phyloP scores from a whole-genome alignment of 2,113 vertebrate species.

The Thermophis baileyi region DNA sequence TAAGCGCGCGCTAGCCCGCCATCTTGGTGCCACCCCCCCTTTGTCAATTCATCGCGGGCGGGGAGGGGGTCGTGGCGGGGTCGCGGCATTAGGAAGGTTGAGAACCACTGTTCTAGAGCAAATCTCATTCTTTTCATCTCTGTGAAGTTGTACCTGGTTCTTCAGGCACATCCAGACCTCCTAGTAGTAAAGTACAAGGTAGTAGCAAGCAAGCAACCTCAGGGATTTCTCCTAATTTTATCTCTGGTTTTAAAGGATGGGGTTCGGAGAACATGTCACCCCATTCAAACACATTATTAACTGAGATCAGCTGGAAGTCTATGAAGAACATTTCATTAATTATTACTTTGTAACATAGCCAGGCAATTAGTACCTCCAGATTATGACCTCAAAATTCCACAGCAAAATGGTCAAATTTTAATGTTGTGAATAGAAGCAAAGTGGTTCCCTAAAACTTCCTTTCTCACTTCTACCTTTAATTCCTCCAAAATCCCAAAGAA shows the following conservation, averaged over 20 bases:
- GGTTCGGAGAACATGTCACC: background rate
- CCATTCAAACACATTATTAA: background rate
- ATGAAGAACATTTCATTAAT: background rate
- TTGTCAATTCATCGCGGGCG: too few species aligned
- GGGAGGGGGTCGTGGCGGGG: too few species aligned
- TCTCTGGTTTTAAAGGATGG: background rate
- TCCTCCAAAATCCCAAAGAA: background rate
- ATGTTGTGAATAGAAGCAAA: background rate
- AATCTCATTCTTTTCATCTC: background rate
- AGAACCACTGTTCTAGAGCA: too few species aligned
- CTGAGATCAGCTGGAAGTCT: background rate
- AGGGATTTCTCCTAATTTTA: background rate
- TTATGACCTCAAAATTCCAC: background rate
- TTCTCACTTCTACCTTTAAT: background rate
- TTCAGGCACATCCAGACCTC: background rate
- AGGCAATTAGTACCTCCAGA: background rate
- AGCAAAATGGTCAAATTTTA: background rate
- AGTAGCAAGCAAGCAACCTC: background rate
- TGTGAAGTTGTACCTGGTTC: too few species aligned
- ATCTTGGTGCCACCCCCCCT: too few species aligned
- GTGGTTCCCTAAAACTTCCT: background rate
- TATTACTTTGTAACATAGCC: background rate
- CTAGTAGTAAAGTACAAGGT: background rate
- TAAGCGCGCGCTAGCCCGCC: too few species aligned
- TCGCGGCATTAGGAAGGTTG: too few species aligned